phyloP scores from a whole-genome alignment of 2,888 invertebrate genomes.

The Hermaeophaga mercurialis region DNA sequence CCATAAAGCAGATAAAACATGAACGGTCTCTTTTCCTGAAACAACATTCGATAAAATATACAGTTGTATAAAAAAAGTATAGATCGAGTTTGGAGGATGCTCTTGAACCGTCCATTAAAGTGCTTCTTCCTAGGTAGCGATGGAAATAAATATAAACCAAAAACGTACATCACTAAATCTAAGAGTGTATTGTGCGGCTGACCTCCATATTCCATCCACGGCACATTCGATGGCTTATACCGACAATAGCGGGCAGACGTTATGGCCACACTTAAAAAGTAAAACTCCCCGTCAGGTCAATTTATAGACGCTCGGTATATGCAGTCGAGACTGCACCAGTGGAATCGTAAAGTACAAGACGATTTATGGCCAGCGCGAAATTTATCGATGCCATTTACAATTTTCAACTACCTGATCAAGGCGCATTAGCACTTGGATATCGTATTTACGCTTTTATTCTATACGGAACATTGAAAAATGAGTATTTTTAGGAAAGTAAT shows the following conservation, averaged over 20 bases:
- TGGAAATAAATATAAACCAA: constrained; percentile 24
- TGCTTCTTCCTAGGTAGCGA: constrained; percentile 18
- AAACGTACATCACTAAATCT: constrained; percentile 27
- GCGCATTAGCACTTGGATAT: constrained; percentile 26
- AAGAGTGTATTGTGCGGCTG: constrained; percentile 26
- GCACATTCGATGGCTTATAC: constrained; percentile 28
- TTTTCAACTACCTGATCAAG: constrained; percentile 34
- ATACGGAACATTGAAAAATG: constrained; percentile 5
- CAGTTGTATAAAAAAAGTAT: neutral
- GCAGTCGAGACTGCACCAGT: constrained; percentile 42
- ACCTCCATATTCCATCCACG: constrained; percentile 25
- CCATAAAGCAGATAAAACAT: too few relatives aligned
- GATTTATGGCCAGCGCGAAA: constrained; percentile 38
- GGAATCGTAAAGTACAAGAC: constrained; percentile 41
- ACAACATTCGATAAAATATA: neutral
- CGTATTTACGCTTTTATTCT: constrained; percentile 24
- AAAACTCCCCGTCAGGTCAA: constrained; percentile 36
- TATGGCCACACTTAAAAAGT: constrained; percentile 35
- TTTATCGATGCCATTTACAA: constrained; percentile 36
- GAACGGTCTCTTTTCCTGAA: neutral
- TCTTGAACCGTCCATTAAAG: constrained; percentile 16
- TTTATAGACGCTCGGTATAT: constrained; percentile 43
- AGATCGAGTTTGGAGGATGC: neutral
- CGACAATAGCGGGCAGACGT: constrained; percentile 39
- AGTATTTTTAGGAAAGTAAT: too few relatives aligned